These are phyloP conservation scores for Cassiopea andromeda DNA, from an alignment of 30 jellyfish, hydroid and myxozoan species.

Conservation along the genomic window DNA sequence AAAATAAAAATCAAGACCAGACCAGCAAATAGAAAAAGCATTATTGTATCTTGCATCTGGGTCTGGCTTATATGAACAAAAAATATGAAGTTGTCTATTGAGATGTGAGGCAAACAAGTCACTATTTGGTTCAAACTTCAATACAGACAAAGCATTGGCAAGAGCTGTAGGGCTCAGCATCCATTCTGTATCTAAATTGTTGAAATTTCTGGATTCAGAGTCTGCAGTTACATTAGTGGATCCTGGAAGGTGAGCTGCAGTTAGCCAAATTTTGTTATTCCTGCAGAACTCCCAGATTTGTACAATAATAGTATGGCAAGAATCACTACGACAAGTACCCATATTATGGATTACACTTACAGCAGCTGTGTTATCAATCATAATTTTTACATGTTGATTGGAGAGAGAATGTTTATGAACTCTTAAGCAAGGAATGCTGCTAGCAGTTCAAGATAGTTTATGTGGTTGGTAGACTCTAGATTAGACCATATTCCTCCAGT, in stretches of 20 bases:
- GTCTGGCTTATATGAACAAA: too few relatives aligned
- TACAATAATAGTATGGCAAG: neutral
- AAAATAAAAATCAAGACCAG: too few relatives aligned
- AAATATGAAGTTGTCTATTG: too few relatives aligned
- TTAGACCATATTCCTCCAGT: slow-evolving; percentile 32
- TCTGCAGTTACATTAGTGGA: slow-evolving; percentile 37
- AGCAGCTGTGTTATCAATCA: slow-evolving; percentile 55
- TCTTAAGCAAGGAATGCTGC: slow-evolving; percentile 27
- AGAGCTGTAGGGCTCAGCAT: slow-evolving; percentile 26
- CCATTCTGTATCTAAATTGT: slow-evolving; percentile 45
- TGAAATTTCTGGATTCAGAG: slow-evolving; percentile 25
- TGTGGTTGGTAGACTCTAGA: slow-evolving; percentile 32
- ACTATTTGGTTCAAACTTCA: too few relatives aligned
- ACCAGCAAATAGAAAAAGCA: too few relatives aligned
- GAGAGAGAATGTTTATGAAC: neutral
- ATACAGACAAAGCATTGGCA: too few relatives aligned
- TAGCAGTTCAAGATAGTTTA: slow-evolving; percentile 25
- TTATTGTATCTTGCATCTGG: too few relatives aligned
- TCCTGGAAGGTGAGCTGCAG: slow-evolving; percentile 57
- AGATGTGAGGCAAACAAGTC: too few relatives aligned
- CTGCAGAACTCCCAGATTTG: slow-evolving; percentile 42
- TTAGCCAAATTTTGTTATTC: slow-evolving; percentile 15
- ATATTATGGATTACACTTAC: slow-evolving; percentile 29
- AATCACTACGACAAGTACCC: slow-evolving; percentile 52
- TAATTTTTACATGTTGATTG: neutral